Evolutionary conservation across 2,888 invertebrate species (phyloP), one percentile per base, ranked within the genome.

Genomic region (Sceliomorpha sp.): DNA sequence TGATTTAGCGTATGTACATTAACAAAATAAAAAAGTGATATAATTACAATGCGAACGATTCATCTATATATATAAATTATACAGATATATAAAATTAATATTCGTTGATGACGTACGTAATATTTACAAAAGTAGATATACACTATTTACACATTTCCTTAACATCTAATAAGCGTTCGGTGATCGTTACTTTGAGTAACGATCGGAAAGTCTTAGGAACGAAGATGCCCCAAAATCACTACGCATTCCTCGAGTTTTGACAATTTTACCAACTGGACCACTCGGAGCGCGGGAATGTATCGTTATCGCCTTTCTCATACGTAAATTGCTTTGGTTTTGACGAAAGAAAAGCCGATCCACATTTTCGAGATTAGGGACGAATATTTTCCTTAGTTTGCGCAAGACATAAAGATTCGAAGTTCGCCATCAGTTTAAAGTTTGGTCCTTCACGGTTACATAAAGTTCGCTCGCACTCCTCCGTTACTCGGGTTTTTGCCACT

Each of bases 161-260:
- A 86, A 78, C 69, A 64, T 78, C 86, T 87, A 87, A 84, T 87
- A 87, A 87, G 85, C 86, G 87, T 86, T 85, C 82, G 82, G 79
- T 82, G 84, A 85, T 82, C 77, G 80, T 77, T 73, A 59, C 70
- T 70, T 71, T 64, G 59, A 74, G 72, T 48, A 63, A 72, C 80
- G 78, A 77, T 75, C 81, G 80, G 72, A 74, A 47, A 80, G 80
- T 80, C 80, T 81, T 83, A 83, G 83, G 82, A 83, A 82, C 84
- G 82, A 84, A 75, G 76, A 44, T 82, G 58, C 70, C 78, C 81
- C 77, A 47, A 59, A n/a, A 60, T 58, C 58, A 68, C 42, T 50
- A 68, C 64, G 56, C 56, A 48, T 56, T 67, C 59, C 56, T 58
- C 67, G 71, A 63, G 48, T 58, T 53, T 51, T 7, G 45, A 47